phyloP scores from a whole-genome alignment of 2,797 vertebrate genomes.

The Enteromius mattozi region DNA sequence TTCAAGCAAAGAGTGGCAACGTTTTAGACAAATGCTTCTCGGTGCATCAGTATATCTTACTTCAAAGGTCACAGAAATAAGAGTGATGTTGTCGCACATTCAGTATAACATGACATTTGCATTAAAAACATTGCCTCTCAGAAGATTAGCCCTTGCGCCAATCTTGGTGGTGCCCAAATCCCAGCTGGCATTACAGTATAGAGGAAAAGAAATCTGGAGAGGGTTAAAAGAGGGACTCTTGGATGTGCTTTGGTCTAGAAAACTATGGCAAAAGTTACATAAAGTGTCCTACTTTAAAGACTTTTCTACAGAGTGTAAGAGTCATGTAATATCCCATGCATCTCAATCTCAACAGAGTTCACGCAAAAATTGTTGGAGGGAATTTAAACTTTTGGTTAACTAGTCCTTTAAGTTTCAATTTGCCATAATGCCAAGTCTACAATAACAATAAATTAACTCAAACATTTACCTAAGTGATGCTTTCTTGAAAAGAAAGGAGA shows the following conservation, averaged over 20 bases:
- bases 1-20: not conserved
- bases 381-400: not conserved
- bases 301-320: not conserved
- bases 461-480: not conserved
- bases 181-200: not conserved
- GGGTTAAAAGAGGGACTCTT: not conserved
- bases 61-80: conserved; percentile 25
- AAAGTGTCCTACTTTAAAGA: not conserved
- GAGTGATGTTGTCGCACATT: not conserved
- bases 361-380: not conserved
- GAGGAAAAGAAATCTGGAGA: not conserved
- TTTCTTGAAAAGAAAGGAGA: no score
- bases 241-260: not conserved
- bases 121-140: conserved; percentile 7
- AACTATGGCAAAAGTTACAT: not conserved
- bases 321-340: not conserved
- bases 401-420: not conserved
- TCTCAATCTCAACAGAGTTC: not conserved
- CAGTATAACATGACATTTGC: conserved; percentile 27
- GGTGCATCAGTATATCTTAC: not conserved
- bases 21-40: not conserved
- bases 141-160: not conserved
- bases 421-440: not conserved
- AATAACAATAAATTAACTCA: not conserved
- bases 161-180: not conserved